Percentiles rank a stretch among this genome's conserved stretches.
phyloP scores from a whole-genome alignment of 2,113 vertebrate species.

The Chionodraco myersi region DNA sequence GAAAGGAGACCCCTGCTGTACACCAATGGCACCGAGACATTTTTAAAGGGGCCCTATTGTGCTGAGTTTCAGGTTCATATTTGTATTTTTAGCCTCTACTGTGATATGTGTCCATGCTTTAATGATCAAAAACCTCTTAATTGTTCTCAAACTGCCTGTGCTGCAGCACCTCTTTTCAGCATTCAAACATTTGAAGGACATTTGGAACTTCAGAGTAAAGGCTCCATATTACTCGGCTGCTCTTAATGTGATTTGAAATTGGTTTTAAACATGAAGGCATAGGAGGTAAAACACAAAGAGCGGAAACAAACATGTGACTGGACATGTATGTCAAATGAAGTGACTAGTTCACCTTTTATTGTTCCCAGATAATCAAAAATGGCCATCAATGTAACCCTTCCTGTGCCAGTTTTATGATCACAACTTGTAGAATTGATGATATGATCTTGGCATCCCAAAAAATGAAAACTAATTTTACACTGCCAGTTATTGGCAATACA shows the following conservation, averaged over 20 bases:
- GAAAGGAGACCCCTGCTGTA: neutral
- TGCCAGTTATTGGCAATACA: conserved; percentile 40
- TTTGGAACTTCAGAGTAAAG: conserved; percentile 9
- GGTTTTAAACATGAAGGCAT: conserved; percentile 36
- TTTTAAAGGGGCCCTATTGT: too few species aligned
- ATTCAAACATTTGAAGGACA: too few species aligned
- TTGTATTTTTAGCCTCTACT: too few species aligned
- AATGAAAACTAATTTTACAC: conserved; percentile 24
- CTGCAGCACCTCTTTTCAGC: too few species aligned
- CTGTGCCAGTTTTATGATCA: conserved; percentile 2
- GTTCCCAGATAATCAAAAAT: conserved; percentile 25
- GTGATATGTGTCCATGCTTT: too few species aligned
- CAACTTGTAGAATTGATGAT: conserved; percentile 29
- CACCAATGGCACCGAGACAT: neutral
- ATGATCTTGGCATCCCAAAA: conserved; percentile 37
- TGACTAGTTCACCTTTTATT: conserved; percentile 56
- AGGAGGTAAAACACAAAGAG: conserved; percentile 5
- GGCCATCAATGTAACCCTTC: conserved; percentile 48
- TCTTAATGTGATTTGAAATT: conserved; percentile 28
- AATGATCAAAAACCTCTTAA: too few species aligned
- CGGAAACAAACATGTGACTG: conserved; percentile 1
- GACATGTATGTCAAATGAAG: conserved; percentile 30
- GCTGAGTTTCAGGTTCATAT: too few species aligned
- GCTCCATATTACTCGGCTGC: neutral
- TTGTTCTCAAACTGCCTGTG: too few species aligned